Base-by-base conservation (phyloP, 2,888 invertebrate species). In the Creontiades dilutus region DNA sequence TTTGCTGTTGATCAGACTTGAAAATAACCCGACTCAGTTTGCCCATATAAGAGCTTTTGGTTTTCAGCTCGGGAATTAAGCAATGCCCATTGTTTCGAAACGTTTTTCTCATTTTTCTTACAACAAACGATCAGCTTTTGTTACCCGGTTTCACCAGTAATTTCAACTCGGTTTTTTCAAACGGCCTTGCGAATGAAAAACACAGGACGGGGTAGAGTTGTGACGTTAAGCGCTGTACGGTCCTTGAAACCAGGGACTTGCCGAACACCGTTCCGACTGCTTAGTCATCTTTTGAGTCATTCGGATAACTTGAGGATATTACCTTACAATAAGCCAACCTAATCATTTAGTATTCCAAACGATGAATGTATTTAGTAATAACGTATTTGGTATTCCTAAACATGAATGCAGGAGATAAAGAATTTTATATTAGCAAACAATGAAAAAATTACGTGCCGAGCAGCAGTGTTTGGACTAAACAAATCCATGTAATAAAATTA, bases 41-140 rank as follows among this genome's bases (percentile, higher is more conserved):
- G 68, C 12, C 68, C 68, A 27, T 68, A 68, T 68, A 27, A 0
- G 27, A 68, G 11, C 23, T 68, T 68, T 19, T 23, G 68, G 68
- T 7, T 19, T 68, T 68, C 23, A 19, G 11, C 68, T 68, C 68
- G 27, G 27, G 68, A 68, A 68, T 68, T 68, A 19, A 68, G 68
- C 68, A 68, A 68, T 23, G 23, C 68, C 23, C 68, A 68, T 68
- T 68, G 68, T 68, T 68, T 68, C 68, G 68, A 68, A 68, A 68
- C 27, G 23, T 68, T 19, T 68, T 68, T 68, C 23, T 52, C 68
- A 68, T 68, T 68, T 68, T 68, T 68, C 68, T 23, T 68, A 12
- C 68, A 68, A 68, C 68, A 68, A 68, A 19, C 68, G 27, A 5
- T 13, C 27, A 23, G 27, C 68, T 23, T 16, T 13, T 16, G 23